Percentiles rank a stretch among this genome's conserved stretches.
These are phyloP conservation scores for Himalopsyche anomala DNA, from an alignment of 2,888 invertebrate genomes.

Conservation along the genomic window DNA sequence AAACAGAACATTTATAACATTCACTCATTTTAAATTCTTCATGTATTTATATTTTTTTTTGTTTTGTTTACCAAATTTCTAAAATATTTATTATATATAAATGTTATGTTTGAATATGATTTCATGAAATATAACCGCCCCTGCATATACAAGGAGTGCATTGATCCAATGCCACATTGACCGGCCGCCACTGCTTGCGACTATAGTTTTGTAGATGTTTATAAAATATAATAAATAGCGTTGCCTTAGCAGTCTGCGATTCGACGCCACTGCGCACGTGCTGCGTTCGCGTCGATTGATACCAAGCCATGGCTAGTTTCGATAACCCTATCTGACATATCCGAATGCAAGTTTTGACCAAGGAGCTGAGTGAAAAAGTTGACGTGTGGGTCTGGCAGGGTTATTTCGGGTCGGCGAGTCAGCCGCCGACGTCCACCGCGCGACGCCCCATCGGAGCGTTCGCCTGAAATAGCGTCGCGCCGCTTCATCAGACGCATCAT, in stretches of 20 bases:
- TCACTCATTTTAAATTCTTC: no score
- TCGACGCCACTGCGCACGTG: neutral
- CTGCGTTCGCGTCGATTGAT: neutral
- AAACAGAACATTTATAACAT: no score
- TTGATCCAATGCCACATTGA: no score
- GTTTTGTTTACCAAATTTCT: no score
- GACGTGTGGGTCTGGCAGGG: constrained; percentile 16
- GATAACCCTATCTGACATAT: constrained; percentile 13
- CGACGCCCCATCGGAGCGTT: neutral
- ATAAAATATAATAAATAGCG: no score
- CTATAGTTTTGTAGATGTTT: no score
- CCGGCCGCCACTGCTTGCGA: no score
- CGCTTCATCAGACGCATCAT: constrained; percentile 4
- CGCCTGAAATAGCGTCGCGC: constrained; percentile 9
- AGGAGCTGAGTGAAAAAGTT: neutral
- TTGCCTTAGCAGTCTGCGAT: neutral
- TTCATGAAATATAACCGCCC: no score
- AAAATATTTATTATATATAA: no score
- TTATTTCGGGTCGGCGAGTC: constrained; percentile 30
- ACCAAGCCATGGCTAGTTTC: neutral
- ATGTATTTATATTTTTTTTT: no score
- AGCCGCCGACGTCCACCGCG: constrained; percentile 12
- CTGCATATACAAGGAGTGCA: no score
- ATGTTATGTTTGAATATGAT: no score
- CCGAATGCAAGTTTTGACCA: constrained; percentile 11